Percentiles rank a stretch among this genome's conserved stretches.
These are phyloP conservation scores for Oxyteleia sp. DNA, from an alignment of 2,888 invertebrate species.

Conservation along the genomic window DNA sequence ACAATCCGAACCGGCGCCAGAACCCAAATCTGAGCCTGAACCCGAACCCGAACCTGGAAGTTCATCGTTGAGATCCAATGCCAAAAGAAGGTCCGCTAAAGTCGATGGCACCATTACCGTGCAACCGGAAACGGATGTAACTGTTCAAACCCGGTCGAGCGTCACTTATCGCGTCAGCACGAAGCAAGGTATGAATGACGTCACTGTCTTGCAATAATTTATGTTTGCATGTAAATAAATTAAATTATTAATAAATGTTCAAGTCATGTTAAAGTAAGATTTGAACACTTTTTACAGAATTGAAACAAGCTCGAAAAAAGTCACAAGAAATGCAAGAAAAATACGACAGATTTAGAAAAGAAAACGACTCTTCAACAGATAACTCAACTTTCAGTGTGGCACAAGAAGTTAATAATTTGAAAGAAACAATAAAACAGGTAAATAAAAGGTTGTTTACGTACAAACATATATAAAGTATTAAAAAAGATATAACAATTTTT, in stretches of 20 bases:
- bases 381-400: conserved; percentile 89
- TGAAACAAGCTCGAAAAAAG: conserved; percentile 91
- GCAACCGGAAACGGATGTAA: conserved; percentile 88
- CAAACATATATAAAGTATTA: no score
- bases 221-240: conserved; percentile 1
- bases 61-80: conserved; percentile 83
- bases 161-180: conserved; percentile 93
- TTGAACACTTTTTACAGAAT: conserved; percentile 80
- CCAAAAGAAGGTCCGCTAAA: conserved; percentile 85
- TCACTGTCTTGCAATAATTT: conserved; percentile 21
- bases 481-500: no score
- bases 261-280: no score
- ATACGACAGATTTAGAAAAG: conserved; percentile 89
- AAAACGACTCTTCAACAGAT: conserved; percentile 86
- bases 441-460: no score
- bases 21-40: conserved; percentile 81
- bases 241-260: no score
- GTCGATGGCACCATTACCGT: conserved; percentile 79
- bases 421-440: no score
- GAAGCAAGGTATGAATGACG: conserved; percentile 88
- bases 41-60: conserved; percentile 84
- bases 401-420: no score
- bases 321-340: conserved; percentile 90
- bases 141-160: conserved; percentile 91
- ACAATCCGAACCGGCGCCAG: conserved; percentile 86